Conservation (phyloP, 35 echinoderm and acorn worm species). For the Apostichopus californicus region DNA sequence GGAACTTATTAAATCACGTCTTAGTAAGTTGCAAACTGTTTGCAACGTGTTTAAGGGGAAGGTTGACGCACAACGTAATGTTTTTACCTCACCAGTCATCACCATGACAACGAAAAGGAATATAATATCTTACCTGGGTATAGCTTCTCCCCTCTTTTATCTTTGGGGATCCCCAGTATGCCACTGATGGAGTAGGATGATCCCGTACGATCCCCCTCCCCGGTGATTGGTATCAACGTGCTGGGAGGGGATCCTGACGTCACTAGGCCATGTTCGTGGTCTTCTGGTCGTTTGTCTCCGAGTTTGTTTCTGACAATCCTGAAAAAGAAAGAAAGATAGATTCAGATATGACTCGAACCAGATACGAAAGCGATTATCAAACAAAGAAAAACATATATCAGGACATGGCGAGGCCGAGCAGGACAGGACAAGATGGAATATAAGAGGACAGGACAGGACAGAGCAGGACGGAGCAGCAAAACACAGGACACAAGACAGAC, state of each 20-base stretch:
- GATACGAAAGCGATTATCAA: background rate
- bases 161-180: slow-evolving; percentile 90
- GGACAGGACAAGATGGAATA: no score
- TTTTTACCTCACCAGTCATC: no score
- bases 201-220: slow-evolving; percentile 77
- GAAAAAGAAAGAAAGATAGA: background rate
- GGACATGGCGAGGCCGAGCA: background rate
- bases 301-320: slow-evolving; percentile 99
- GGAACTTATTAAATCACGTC: no score
- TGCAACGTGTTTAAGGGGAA: no score
- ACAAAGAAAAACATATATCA: background rate
- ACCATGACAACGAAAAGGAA: background rate
- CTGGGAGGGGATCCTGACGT: slow-evolving; percentile 63
- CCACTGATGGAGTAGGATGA: slow-evolving; percentile 96
- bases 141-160: slow-evolving; percentile 74
- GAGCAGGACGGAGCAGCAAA: no score
- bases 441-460: no score
- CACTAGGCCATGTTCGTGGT: slow-evolving; percentile 56
- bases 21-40: no score
- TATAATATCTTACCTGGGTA: slow-evolving; percentile 61
- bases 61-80: no score
- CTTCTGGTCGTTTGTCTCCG: slow-evolving; percentile 84
- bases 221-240: slow-evolving; percentile 57
- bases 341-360: background rate
- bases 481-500: no score